Conservation (phyloP, 2,113 vertebrate genomes). For the Rhinoderma darwinii region DNA sequence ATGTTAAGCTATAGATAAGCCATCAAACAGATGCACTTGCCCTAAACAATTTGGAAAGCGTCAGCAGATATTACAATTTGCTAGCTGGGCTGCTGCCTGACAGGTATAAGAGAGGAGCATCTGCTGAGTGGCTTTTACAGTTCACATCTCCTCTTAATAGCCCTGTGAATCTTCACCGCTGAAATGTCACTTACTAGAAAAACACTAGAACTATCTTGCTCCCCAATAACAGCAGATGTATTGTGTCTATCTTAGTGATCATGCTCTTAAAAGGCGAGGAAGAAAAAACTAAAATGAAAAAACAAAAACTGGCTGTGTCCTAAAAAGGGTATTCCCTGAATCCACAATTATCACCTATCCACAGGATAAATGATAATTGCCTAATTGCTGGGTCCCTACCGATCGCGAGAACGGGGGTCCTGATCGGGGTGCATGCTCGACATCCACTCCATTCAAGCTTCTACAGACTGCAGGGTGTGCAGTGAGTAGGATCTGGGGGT, state of each 20-base stretch:
- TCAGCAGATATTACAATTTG: slow-evolving; percentile 51
- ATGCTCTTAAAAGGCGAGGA: too few relatives aligned
- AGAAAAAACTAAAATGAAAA: too few relatives aligned
- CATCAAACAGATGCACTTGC: slow-evolving; percentile 22
- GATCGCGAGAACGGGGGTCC: too few relatives aligned
- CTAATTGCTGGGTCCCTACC: too few relatives aligned
- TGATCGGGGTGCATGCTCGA: too few relatives aligned
- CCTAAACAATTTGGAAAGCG: slow-evolving; percentile 10
- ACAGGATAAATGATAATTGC: too few relatives aligned
- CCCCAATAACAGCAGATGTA: slow-evolving; percentile 24
- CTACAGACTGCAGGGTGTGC: too few relatives aligned
- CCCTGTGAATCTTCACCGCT: slow-evolving; percentile 47
- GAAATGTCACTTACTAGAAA: slow-evolving; percentile 46
- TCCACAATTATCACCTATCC: too few relatives aligned
- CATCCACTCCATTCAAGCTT: too few relatives aligned
- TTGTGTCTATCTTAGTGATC: slow-evolving; percentile 38
- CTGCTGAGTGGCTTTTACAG: slow-evolving; percentile 37
- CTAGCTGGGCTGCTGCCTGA: slow-evolving; percentile 52
- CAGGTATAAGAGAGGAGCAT: slow-evolving; percentile 55
- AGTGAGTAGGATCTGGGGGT: too few relatives aligned
- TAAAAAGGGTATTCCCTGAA: too few relatives aligned
- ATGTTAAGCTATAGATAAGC: neutral
- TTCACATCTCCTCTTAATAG: slow-evolving; percentile 57
- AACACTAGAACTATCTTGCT: slow-evolving; percentile 35
- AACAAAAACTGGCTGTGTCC: too few relatives aligned